A percentile compares a stretch with the other conserved stretches of the same genome.
phyloP scores from a whole-genome alignment of 2,113 vertebrate species.

The Glareola pratincola region DNA sequence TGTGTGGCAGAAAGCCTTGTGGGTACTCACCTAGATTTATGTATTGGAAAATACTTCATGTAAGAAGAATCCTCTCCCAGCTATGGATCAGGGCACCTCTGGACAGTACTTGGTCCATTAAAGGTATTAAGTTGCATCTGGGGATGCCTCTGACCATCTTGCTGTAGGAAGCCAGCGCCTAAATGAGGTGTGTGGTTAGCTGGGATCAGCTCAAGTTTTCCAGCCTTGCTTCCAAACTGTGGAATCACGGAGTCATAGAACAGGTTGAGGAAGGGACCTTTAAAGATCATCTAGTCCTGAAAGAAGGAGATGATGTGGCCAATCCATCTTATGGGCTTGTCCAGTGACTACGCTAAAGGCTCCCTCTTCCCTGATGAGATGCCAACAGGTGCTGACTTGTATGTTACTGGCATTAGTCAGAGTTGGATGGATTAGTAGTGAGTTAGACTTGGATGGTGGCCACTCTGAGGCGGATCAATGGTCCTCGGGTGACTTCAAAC shows the following conservation, averaged over 20 bases:
- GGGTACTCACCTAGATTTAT: background rate
- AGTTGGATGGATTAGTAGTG: background rate
- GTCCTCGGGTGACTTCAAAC: background rate
- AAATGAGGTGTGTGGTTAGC: background rate
- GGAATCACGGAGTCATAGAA: background rate
- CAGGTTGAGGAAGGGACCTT: background rate
- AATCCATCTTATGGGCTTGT: fast-evolving
- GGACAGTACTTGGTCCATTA: background rate
- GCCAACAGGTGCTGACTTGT: background rate
- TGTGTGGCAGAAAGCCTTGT: background rate
- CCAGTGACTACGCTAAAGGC: background rate
- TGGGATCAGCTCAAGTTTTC: background rate
- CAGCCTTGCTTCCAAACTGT: background rate
- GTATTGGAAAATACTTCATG: background rate
- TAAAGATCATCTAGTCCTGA: background rate
- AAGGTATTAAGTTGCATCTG: background rate
- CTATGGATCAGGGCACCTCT: background rate
- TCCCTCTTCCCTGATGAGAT: background rate
- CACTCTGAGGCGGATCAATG: background rate
- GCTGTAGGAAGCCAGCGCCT: background rate
- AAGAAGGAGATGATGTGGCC: background rate
- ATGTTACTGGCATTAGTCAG: background rate
- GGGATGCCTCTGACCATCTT: background rate
- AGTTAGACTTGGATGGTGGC: background rate
- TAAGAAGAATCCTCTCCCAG: background rate